A percentile compares a stretch with the other conserved stretches of the same genome.
phyloP scores from a whole-genome alignment of 2,113 vertebrate genomes.

The Terrapene triunguis region DNA sequence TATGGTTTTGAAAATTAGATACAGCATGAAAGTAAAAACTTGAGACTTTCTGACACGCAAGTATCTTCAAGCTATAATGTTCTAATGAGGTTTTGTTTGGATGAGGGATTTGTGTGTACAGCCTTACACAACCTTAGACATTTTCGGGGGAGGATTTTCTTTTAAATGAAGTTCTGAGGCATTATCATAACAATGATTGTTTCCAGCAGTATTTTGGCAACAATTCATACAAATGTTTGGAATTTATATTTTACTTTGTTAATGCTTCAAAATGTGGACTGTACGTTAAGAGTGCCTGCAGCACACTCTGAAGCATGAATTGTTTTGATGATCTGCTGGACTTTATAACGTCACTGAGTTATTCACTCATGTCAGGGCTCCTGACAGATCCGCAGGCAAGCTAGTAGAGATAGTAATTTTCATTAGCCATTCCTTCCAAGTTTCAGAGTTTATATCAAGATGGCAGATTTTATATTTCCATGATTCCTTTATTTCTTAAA shows the following conservation, averaged over 20 bases:
- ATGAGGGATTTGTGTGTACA: background rate
- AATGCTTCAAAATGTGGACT: background rate
- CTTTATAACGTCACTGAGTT: constrained; percentile 67
- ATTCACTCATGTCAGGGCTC: constrained; percentile 54
- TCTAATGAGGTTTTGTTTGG: background rate
- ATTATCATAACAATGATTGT: background rate
- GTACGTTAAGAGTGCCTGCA: constrained; percentile 53
- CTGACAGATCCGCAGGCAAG: constrained; percentile 59
- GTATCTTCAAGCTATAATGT: background rate
- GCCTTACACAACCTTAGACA: background rate
- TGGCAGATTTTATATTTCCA: constrained; percentile 16
- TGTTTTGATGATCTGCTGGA: constrained; percentile 40
- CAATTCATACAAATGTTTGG: fast-evolving
- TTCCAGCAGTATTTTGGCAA: background rate
- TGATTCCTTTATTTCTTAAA: constrained; percentile 10
- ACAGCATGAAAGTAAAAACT: background rate
- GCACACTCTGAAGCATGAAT: constrained; percentile 40
- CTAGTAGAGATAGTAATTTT: constrained; percentile 61
- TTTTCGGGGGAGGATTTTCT: background rate
- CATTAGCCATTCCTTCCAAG: constrained; percentile 67
- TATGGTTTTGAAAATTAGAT: background rate
- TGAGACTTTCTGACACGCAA: background rate
- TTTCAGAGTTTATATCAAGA: constrained; percentile 47
- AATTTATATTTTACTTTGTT: background rate
- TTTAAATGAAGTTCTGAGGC: background rate